Evolutionary conservation across 2,797 vertebrate genomes (phyloP), one percentile per base, ranked within the genome.

Genomic region (Enteromius viviparus): DNA sequence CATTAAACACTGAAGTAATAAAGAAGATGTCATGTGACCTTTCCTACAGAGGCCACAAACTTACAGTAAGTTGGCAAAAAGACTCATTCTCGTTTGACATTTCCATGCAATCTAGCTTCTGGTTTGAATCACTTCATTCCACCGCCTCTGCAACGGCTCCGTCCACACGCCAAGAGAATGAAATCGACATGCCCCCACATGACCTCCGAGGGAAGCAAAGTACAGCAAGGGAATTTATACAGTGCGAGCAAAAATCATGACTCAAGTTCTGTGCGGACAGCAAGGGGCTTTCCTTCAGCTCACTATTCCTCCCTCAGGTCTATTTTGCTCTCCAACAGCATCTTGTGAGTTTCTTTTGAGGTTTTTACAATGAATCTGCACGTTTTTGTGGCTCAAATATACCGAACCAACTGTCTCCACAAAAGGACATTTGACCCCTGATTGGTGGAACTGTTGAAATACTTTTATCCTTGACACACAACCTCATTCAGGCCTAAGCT

Each of bases 1-100:
- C 77, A 75, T 68, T 55, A 83, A 79, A 81, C 83, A 81, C 77
- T 82, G 47, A 76, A 69, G 49, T 72, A 76, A 84, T 85, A 87
- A 84, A 29, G 47, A 75, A 49, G 75, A 81, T 82, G 47, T 66
- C 66, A 53, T 58, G 47, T 66, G 83, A 85, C 81, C 68, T 86
- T 85, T 84, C 53, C 76, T 68, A 81, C n/a, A 74, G 58, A 84
- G 72, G 68, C 84, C 85, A 76, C 77, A 84, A 60, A 14, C 72
- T 76, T 58, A 15, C 19, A 26, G 72, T 60, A 60, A 42, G 51
- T 76, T 40, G 21, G 65, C 47, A 77, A 81, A 17, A 72, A 72
- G 62, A 76, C 62, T 78, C 80, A 37, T 37, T 82, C 72, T 82
- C 70, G 1, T 15, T 79, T 68, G 70, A 66, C 80, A 76, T 89